phyloP scores from a whole-genome alignment of 2,888 invertebrate genomes.

The Hydrotaea diabolus region DNA sequence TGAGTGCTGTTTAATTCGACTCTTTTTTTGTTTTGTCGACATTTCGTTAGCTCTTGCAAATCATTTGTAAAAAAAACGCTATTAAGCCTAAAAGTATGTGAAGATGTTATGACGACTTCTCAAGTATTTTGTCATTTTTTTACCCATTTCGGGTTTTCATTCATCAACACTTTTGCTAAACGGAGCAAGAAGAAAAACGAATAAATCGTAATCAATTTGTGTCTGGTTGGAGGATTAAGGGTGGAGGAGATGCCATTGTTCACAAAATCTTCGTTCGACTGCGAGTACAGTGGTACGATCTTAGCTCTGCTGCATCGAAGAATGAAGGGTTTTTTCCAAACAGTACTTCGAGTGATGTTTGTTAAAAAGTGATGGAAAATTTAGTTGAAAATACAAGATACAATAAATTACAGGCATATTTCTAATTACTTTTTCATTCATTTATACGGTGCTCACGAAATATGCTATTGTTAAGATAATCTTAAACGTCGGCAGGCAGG shows the following conservation, averaged over 20 bases:
- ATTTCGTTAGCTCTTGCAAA: conserved; percentile 53
- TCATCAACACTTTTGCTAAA: conserved; percentile 62
- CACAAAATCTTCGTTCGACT: too few relatives aligned
- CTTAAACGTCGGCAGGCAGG: too few relatives aligned
- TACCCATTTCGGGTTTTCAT: conserved; percentile 24
- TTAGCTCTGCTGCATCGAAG: too few relatives aligned
- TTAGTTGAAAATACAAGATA: too few relatives aligned
- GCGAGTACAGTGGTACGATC: too few relatives aligned
- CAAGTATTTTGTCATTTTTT: conserved; percentile 54
- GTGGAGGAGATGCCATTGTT: not conserved
- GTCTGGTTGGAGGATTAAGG: not conserved
- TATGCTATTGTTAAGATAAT: too few relatives aligned
- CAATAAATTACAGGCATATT: too few relatives aligned
- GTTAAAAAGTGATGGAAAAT: too few relatives aligned
- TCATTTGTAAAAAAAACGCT: conserved; percentile 63
- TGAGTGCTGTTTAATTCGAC: conserved; percentile 56
- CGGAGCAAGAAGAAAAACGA: conserved; percentile 40
- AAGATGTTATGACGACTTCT: conserved; percentile 58
- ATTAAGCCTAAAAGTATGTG: conserved; percentile 61
- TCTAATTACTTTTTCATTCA: too few relatives aligned
- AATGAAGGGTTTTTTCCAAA: too few relatives aligned
- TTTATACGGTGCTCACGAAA: too few relatives aligned
- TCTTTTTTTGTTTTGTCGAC: conserved; percentile 14
- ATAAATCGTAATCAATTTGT: conserved; percentile 39
- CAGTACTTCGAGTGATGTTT: too few relatives aligned